Conservation (phyloP, 2,888 invertebrate species). For the Harmothoe impar region DNA sequence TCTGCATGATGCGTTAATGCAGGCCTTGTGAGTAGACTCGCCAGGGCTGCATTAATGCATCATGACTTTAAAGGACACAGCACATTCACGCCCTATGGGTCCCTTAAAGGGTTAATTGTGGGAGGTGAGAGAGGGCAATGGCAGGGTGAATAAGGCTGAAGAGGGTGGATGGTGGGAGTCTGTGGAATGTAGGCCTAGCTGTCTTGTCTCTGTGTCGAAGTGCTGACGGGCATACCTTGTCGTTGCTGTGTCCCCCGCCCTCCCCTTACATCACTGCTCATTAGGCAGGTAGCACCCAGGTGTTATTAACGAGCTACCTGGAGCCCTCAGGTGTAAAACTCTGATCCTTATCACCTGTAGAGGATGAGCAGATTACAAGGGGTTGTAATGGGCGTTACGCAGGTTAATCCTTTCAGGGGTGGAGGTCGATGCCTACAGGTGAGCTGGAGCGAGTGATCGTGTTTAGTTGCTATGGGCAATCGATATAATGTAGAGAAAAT, state of each 20-base stretch:
- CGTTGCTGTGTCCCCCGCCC: neutral
- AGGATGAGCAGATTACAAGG: constrained; percentile 6
- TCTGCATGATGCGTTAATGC: no score
- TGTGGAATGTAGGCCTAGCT: neutral
- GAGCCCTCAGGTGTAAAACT: neutral
- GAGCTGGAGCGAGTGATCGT: no score
- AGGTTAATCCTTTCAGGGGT: neutral
- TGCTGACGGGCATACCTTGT: neutral
- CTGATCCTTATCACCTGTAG: neutral
- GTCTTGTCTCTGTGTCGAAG: neutral
- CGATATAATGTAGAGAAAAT: no score
- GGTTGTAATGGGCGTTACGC: neutral
- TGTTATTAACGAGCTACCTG: neutral
- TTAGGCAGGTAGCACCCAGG: neutral
- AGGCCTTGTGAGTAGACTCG: no score
- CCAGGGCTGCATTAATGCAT: no score
- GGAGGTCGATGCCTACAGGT: no score
- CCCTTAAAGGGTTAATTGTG: constrained; percentile 6
- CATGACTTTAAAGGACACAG: no score
- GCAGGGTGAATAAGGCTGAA: neutral
- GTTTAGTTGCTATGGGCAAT: no score
- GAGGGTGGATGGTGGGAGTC: neutral
- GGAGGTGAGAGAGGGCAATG: neutral
- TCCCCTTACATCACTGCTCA: neutral
- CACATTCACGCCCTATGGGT: no score